A percentile compares a stretch with the other conserved stretches of the same genome.
Conservation (phyloP, 2,113 vertebrate species). For the Merops nubicus region DNA sequence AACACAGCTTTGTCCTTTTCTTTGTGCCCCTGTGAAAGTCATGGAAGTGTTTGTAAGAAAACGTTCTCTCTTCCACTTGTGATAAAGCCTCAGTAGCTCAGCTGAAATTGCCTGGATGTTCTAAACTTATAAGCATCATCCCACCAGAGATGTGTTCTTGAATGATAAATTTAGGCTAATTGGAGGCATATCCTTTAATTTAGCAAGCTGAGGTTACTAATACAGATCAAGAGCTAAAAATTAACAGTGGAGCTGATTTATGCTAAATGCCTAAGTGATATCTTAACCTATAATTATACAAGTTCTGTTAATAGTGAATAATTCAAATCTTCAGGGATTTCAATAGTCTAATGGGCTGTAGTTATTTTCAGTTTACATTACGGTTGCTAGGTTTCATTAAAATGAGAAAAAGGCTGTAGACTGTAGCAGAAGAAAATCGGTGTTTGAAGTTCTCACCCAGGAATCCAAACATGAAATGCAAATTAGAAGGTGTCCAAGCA, state of each 20-base stretch:
- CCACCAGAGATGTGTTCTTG: conserved; percentile 57
- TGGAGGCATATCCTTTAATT: conserved; percentile 69
- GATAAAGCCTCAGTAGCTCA: not conserved
- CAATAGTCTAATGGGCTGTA: conserved; percentile 47
- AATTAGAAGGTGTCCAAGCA: conserved; percentile 58
- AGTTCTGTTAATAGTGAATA: conserved; percentile 69
- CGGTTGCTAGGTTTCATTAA: conserved; percentile 66
- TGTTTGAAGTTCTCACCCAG: conserved; percentile 49
- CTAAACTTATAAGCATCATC: conserved; percentile 52
- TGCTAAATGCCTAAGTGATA: conserved; percentile 65
- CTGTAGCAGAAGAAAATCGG: conserved; percentile 23
- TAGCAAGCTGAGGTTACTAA: conserved; percentile 67
- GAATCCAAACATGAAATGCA: conserved; percentile 65
- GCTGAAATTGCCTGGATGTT: conserved; percentile 52
- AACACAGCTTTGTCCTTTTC: not conserved
- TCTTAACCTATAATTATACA: conserved; percentile 70
- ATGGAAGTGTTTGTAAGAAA: not conserved
- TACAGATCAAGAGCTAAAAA: conserved; percentile 69
- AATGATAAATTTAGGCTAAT: conserved; percentile 74
- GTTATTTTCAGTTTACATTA: conserved; percentile 60
- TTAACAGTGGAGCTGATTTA: conserved; percentile 55
- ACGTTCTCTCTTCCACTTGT: conserved; percentile 21
- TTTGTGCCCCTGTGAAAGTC: not conserved
- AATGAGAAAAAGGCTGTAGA: conserved; percentile 37
- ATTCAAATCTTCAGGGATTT: conserved; percentile 53